Base-by-base conservation (phyloP, 2,888 invertebrate genomes). In the Acleris holmiana region DNA sequence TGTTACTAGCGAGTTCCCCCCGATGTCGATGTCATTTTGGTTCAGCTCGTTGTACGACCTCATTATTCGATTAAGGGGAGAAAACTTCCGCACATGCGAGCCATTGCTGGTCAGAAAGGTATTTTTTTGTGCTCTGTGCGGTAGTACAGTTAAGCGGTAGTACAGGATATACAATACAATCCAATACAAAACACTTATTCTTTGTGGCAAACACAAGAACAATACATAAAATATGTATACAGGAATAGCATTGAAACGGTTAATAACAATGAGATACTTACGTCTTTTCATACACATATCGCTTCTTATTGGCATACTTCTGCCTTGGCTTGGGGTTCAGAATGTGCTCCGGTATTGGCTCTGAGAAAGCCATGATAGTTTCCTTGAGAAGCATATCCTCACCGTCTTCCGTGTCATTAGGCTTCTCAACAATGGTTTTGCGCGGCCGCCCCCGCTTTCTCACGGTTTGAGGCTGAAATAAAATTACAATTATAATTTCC, bases 321-420 rank as follows among this genome's bases (percentile, higher is more conserved):
- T 86, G 89, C 74, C 83, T 88, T 0, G 88, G 88, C 63, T 91
- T 89, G 0, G 92, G 91, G 66, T 93, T 89, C 6, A 93, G 79
- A 21, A 92, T 83, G 66, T 89, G 86, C 0, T 92, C 91, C 0
- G 93, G 89, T 0, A 93, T 90, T 1, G 93, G 93, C 71, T 93
- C 92, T 0, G 93, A 89, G 78, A 85, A 89, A 0, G 93, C 93
- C 80, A 93, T 72, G 60, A 93, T 91, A 0, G 93, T 93, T 70
- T 93, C 93, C 70, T 92, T 89, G 0, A 92, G 79, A 1, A 93
- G 79, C 46, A 93, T 83, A 57, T 93, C 93, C 58, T 92, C 91
- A 0, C 80, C 81, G 0, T 85, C 86, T 1, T 82, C 80, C 0
- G 79, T 75, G 0, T 69, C 66, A 44, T 83, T 82, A 0, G 73